Percentiles rank a stretch among this genome's conserved stretches.
Conservation (phyloP, 92 coral and sea anemone genomes). For the Parazoanthus atlanticus region DNA sequence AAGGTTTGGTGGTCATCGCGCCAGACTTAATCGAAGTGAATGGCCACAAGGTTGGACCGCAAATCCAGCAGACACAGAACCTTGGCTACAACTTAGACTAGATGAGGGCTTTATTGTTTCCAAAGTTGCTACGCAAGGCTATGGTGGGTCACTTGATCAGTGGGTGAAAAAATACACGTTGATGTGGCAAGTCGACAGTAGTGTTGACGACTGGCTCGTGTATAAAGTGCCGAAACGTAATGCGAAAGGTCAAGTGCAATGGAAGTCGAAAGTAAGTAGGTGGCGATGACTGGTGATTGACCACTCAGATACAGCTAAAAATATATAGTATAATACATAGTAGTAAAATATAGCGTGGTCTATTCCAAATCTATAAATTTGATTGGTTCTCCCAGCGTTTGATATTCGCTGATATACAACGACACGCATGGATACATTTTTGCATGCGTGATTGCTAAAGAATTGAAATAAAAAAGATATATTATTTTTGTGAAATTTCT, state of each 20-base stretch:
- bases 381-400: too few relatives aligned
- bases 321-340: too few relatives aligned
- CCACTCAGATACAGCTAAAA: too few relatives aligned
- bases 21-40: constrained; percentile 62
- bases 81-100: neutral
- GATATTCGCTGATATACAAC: too few relatives aligned
- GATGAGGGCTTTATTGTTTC: constrained; percentile 54
- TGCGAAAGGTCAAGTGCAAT: constrained; percentile 42
- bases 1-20: constrained; percentile 69
- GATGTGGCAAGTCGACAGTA: constrained; percentile 55
- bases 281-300: too few relatives aligned
- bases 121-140: constrained; percentile 78
- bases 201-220: constrained; percentile 58
- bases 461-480: too few relatives aligned
- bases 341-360: too few relatives aligned
- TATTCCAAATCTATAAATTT: too few relatives aligned
- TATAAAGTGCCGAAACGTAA: constrained; percentile 52
- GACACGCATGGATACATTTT: too few relatives aligned
- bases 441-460: too few relatives aligned
- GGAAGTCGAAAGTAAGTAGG: too few relatives aligned
- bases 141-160: constrained; percentile 65
- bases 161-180: constrained; percentile 73
- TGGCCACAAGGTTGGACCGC: constrained; percentile 90
- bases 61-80: constrained; percentile 45
- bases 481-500: too few relatives aligned